A percentile compares a stretch with the other conserved stretches of the same genome.
Evolutionary conservation across 2,797 vertebrate species (phyloP).

Genomic region (Anolis apletophallus): DNA sequence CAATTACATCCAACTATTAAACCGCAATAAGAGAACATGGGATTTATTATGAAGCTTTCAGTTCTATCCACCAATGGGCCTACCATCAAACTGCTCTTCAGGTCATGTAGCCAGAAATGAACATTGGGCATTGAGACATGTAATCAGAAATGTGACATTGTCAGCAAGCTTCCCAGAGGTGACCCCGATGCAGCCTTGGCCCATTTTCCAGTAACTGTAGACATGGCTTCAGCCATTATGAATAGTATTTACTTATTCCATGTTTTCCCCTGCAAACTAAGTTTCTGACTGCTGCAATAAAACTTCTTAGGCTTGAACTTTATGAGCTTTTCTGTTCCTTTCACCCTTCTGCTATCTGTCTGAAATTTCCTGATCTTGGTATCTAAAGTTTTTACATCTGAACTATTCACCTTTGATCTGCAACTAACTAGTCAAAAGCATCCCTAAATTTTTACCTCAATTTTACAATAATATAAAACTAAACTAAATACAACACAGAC

Average conservation of each 20-base stretch:
- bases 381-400: not conserved
- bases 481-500: not conserved
- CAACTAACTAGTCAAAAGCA: not conserved
- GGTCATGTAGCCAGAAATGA: too few species aligned
- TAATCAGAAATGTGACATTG: too few species aligned
- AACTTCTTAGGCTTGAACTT: not conserved
- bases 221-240: not conserved
- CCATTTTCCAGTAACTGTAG: too few species aligned
- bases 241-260: not conserved
- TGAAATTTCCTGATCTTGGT: not conserved
- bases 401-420: not conserved
- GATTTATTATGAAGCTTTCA: too few species aligned
- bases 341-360: not conserved
- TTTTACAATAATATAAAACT: not conserved
- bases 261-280: not conserved
- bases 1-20: too few species aligned
- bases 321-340: not conserved
- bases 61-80: too few species aligned
- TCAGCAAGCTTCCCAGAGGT: too few species aligned
- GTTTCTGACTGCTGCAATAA: not conserved
- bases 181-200: too few species aligned
- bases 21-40: too few species aligned
- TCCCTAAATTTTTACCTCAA: not conserved
- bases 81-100: too few species aligned
- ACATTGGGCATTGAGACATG: too few species aligned